phyloP scores from a whole-genome alignment of 1,140 invertebrate species.

The Nebria ingens region DNA sequence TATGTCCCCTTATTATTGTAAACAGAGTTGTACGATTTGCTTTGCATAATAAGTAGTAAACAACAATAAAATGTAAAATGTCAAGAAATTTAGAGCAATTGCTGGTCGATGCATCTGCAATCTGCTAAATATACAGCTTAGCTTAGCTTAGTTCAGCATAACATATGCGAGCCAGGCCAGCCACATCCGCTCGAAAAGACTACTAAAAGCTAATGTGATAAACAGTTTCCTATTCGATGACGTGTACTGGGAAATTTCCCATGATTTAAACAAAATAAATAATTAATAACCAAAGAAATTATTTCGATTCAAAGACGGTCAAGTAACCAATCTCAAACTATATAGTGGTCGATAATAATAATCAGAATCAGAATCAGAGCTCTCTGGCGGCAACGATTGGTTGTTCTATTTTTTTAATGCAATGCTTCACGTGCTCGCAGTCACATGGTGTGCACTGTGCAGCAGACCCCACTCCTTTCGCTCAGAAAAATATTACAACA shows the following conservation, averaged over 20 bases:
- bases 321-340: too few relatives aligned
- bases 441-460: conserved; percentile 1
- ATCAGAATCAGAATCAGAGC: neutral
- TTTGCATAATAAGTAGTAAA: too few relatives aligned
- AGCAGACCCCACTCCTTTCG: neutral
- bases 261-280: neutral
- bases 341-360: neutral
- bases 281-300: too few relatives aligned
- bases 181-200: neutral
- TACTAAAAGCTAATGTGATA: neutral
- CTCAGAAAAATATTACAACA: neutral
- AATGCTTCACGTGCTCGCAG: neutral
- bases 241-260: neutral
- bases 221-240: neutral
- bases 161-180: neutral
- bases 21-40: too few relatives aligned
- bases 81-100: too few relatives aligned
- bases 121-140: neutral
- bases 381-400: neutral
- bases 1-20: too few relatives aligned
- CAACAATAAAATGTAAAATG: too few relatives aligned
- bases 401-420: too few relatives aligned
- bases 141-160: neutral
- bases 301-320: too few relatives aligned
- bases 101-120: neutral